A percentile compares a stretch with the other conserved stretches of the same genome.
These are phyloP conservation scores for Sclerodermus sp. DNA, from an alignment of 2,888 invertebrate genomes.

Conservation along the genomic window DNA sequence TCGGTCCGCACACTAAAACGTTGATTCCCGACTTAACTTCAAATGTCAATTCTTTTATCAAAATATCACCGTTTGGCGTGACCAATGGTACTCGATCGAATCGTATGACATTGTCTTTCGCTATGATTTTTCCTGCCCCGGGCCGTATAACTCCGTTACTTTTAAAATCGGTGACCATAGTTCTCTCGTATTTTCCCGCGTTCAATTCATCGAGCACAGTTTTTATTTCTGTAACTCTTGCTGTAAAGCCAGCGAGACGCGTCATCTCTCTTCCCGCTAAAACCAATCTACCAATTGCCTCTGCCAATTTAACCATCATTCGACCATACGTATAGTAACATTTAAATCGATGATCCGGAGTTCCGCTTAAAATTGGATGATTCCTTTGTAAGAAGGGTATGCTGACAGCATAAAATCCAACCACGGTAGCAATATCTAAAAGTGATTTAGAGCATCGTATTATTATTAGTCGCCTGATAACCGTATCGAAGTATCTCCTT, in stretches of 20 bases:
- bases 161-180: constrained; percentile 67
- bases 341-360: constrained; percentile 71
- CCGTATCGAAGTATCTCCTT: too few relatives aligned
- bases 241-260: constrained; percentile 90
- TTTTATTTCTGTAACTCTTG: constrained; percentile 87
- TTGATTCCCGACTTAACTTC: constrained; percentile 95
- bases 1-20: constrained; percentile 97
- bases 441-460: not conserved
- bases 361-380: constrained; percentile 69
- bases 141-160: constrained; percentile 62
- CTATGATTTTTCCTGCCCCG: constrained; percentile 78
- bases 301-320: constrained; percentile 94
- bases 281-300: constrained; percentile 93
- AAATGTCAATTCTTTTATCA: constrained; percentile 85
- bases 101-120: constrained; percentile 84
- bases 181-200: constrained; percentile 73
- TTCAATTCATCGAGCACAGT: constrained; percentile 83
- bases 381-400: constrained; percentile 84
- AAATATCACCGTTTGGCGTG: constrained; percentile 95
- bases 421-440: constrained; percentile 89
- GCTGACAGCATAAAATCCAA: constrained; percentile 94
- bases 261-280: constrained; percentile 94
- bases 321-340: constrained; percentile 93
- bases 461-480: too few relatives aligned
- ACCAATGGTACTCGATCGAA: constrained; percentile 94